Conservation (phyloP, 2,888 invertebrate species). For the Ptilodon capucinus region DNA sequence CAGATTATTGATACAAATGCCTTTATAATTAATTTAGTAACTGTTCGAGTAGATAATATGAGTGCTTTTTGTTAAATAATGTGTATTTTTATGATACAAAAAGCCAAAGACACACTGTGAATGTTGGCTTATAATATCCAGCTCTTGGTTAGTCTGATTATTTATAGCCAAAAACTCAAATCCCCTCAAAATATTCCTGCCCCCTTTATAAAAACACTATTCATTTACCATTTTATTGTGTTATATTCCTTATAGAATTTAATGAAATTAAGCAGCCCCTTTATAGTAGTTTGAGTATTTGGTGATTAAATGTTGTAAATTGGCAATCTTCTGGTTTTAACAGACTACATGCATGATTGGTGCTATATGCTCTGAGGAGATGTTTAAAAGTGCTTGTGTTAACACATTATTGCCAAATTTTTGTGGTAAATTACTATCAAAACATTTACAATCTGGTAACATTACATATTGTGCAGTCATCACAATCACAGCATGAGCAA, state of each 20-base stretch:
- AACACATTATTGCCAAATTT: slow-evolving; percentile 2
- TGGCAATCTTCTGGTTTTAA: slow-evolving; percentile 25
- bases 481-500: too few species aligned
- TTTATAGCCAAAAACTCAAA: too few species aligned
- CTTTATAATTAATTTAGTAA: slow-evolving; percentile 40
- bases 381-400: slow-evolving; percentile 19
- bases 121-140: slow-evolving; percentile 15
- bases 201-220: too few species aligned
- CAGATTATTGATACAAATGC: slow-evolving; percentile 83
- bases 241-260: too few species aligned
- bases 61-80: slow-evolving; percentile 57
- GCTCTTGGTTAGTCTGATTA: slow-evolving; percentile 26
- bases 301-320: slow-evolving; percentile 12
- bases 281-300: neutral
- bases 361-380: slow-evolving; percentile 56
- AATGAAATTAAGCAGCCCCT: too few species aligned
- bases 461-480: too few species aligned
- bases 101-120: slow-evolving; percentile 50
- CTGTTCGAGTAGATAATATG: slow-evolving; percentile 47
- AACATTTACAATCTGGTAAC: too few species aligned
- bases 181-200: too few species aligned
- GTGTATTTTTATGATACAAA: slow-evolving; percentile 53
- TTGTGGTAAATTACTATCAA: too few species aligned
- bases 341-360: slow-evolving; percentile 48
- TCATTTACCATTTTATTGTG: too few species aligned